Evolutionary conservation across 2,888 invertebrate genomes (phyloP).

Genomic region (Sisyra terminalis): DNA sequence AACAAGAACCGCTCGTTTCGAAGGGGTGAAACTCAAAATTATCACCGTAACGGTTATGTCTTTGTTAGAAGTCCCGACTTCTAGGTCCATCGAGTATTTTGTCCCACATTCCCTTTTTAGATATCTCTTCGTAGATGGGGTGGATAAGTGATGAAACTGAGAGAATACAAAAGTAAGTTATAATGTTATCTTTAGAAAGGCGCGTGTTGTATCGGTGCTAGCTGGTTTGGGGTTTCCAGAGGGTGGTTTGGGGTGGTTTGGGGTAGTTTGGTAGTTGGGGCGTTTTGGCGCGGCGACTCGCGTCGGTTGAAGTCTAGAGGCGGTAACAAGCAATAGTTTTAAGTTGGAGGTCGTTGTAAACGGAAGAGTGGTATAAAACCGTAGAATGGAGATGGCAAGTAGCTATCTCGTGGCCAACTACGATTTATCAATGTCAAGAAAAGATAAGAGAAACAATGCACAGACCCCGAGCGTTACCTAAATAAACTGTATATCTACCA

Average conservation of each 20-base stretch:
- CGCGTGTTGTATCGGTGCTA: not conserved
- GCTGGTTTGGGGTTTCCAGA: not conserved
- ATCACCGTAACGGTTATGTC: too few relatives aligned
- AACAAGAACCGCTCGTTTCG: too few relatives aligned
- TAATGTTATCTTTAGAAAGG: constrained; percentile 2
- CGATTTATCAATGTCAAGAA: constrained; percentile 9
- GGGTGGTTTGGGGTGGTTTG: not conserved
- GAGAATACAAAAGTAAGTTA: constrained; percentile 3
- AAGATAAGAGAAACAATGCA: constrained; percentile 9
- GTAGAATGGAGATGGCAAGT: constrained; percentile 1
- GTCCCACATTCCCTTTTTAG: too few relatives aligned
- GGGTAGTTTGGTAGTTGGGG: too few relatives aligned
- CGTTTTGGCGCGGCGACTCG: too few relatives aligned
- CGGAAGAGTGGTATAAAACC: constrained; percentile 8
- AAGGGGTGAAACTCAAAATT: too few relatives aligned
- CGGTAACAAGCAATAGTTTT: too few relatives aligned
- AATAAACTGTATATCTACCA: not conserved
- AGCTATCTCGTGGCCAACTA: constrained; percentile 8
- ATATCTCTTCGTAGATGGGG: too few relatives aligned
- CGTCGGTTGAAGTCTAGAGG: too few relatives aligned
- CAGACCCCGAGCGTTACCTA: constrained; percentile 1
- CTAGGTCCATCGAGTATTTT: too few relatives aligned
- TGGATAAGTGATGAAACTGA: too few relatives aligned
- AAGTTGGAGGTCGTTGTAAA: not conserved
- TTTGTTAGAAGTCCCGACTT: too few relatives aligned